Percentiles rank a stretch among this genome's conserved stretches.
Evolutionary conservation across 2,113 vertebrate species (phyloP).

Genomic region (Coturnix japonica): DNA sequence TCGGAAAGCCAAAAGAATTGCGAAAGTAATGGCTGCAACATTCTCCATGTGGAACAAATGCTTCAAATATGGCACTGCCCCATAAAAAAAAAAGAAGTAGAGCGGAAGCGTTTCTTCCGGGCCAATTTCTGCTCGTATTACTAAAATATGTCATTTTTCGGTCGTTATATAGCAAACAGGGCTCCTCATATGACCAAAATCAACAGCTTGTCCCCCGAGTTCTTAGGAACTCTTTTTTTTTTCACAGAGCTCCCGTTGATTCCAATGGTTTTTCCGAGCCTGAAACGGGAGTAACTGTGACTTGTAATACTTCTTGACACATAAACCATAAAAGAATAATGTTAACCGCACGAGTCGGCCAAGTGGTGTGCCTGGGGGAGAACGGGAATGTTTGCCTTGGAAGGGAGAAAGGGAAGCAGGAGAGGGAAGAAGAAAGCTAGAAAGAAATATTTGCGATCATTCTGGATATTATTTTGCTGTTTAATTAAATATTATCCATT

Average conservation of each 20-base stretch:
- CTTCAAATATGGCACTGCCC: neutral
- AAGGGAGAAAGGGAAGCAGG: neutral
- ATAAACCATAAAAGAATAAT: slow-evolving; percentile 47
- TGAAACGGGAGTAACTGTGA: slow-evolving; percentile 43
- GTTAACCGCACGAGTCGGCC: slow-evolving; percentile 36
- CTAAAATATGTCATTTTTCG: neutral
- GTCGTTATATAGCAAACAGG: neutral
- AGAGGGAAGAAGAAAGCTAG: neutral
- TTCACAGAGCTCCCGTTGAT: neutral
- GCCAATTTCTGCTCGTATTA: neutral
- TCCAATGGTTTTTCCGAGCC: neutral
- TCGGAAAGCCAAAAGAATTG: neutral
- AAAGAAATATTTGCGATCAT: neutral
- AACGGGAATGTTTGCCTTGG: slow-evolving; percentile 45
- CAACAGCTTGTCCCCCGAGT: neutral
- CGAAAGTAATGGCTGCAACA: neutral
- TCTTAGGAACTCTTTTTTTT: neutral
- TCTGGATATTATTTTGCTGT: neutral
- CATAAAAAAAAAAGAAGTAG: neutral
- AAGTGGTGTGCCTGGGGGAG: neutral
- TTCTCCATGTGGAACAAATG: neutral
- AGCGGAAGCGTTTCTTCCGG: neutral
- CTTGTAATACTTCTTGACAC: slow-evolving; percentile 44
- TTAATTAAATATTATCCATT: neutral
- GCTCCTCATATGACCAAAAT: neutral